These are phyloP conservation scores for Ectropis grisescens DNA, from an alignment of 1,140 invertebrate species.

Conservation along the genomic window DNA sequence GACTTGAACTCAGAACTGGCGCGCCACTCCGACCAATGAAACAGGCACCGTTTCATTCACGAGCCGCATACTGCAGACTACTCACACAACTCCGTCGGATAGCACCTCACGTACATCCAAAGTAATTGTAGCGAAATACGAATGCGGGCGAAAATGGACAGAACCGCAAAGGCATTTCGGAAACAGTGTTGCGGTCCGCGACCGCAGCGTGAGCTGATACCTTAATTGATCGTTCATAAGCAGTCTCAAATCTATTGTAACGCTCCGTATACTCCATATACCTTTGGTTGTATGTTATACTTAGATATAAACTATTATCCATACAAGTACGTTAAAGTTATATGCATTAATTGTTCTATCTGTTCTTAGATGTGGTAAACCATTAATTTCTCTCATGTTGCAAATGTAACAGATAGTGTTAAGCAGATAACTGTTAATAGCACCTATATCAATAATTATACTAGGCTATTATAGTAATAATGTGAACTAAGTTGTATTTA, in stretches of 20 bases:
- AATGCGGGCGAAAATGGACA: constrained; percentile 34
- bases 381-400: too few relatives aligned
- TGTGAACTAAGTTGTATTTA: too few relatives aligned
- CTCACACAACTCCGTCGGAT: constrained; percentile 13
- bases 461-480: too few relatives aligned
- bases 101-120: constrained; percentile 18
- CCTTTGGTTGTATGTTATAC: too few relatives aligned
- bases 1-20: constrained; percentile 54
- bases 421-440: too few relatives aligned
- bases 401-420: too few relatives aligned
- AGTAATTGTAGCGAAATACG: constrained; percentile 28
- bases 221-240: constrained; percentile 28
- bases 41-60: constrained; percentile 8
- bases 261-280: too few relatives aligned
- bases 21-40: constrained; percentile 32
- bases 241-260: constrained; percentile 11
- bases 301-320: constrained; percentile 3
- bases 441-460: too few relatives aligned
- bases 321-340: constrained; percentile 13
- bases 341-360: constrained; percentile 14
- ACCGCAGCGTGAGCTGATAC: constrained; percentile 20
- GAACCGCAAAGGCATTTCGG: constrained; percentile 38
- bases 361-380: not conserved
- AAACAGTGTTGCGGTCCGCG: constrained; percentile 41
- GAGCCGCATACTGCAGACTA: constrained; percentile 1